These are phyloP conservation scores for Stictocephala bisonia DNA, from an alignment of 2,888 invertebrate genomes.

Conservation along the genomic window DNA sequence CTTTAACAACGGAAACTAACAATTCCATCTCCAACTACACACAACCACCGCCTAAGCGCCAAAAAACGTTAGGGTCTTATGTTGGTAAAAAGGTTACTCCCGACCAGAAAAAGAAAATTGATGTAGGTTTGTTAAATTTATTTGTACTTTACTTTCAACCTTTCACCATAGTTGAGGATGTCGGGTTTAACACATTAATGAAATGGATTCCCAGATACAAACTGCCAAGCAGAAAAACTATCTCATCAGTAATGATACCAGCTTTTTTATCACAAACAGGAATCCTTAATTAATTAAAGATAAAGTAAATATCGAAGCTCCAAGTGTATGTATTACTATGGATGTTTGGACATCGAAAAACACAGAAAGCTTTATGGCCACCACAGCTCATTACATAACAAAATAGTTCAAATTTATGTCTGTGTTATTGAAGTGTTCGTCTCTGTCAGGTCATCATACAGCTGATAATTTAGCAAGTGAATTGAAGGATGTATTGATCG, in stretches of 20 bases:
- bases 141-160: not conserved
- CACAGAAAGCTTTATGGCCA: slow-evolving; percentile 12
- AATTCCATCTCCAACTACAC: no score
- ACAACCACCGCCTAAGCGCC: not conserved
- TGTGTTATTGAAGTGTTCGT: slow-evolving; percentile 4
- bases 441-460: not conserved
- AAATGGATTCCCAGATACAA: no score
- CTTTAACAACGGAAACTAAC: no score
- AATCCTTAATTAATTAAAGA: not conserved
- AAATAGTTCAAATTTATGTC: not conserved
- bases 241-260: not conserved
- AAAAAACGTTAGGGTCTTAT: not conserved
- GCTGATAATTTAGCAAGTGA: not conserved
- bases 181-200: not conserved
- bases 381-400: not conserved
- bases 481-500: not conserved
- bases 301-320: not conserved
- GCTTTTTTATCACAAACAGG: slow-evolving; percentile 1
- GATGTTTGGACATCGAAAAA: no score
- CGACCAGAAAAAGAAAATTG: not conserved
- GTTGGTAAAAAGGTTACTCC: not conserved
- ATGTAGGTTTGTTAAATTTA: not conserved
- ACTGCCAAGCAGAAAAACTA: not conserved
- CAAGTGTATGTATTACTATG: not conserved
- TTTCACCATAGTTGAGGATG: not conserved